Base-by-base conservation (phyloP, 2,113 vertebrate genomes). In the Bombycilla garrulus region DNA sequence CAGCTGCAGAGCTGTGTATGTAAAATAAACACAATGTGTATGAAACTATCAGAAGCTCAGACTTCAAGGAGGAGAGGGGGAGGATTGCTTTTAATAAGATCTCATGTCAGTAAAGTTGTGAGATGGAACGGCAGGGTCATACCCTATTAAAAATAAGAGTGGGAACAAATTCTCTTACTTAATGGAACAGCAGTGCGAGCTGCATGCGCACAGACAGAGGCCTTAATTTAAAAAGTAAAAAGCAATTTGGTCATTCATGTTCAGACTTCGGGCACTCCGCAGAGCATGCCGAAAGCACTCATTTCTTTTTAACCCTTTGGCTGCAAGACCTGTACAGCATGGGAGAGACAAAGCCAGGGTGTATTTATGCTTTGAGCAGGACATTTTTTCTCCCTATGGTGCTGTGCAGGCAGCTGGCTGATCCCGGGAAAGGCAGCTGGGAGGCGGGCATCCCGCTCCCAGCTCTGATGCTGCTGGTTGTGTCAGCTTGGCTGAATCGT, bases 211-310 rank as follows among this genome's bases (percentile, higher is more conserved):
- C 21, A 81, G 93, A 91, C 86, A 76, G 45, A 84, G 85, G 78
- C 62, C 83, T 95, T 92, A 95, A 92, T 97, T 94, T 96, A 96
- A 95, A 96, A 94, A 94, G 72, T 89, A 90, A 92, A 96, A 96
- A 92, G 94, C 91, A 96, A 97, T 97, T 96, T 96, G 91, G 86
- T 83, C 94, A 86, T 95, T 97, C 94, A 60, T 83, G 86, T 95
- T 95, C 94, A 97, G 94, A 95, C 38, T 81, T 56, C 2, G 38
- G 85, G 81, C 38, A 90, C 77, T 65, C 77, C 0, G 1, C 56
- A 72, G 81, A 96, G 87, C 88, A 88, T 40, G 85, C 71, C 15
- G 1, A 96, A 92, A 18, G 4, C 91, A 56, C n/a, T 80, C 56
- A 24, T 92, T 96, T 87, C 62, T 66, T 80, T 67, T 91, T 86